Evolutionary conservation across 1,140 invertebrate species (phyloP).

Genomic region (Helicoverpa zea): DNA sequence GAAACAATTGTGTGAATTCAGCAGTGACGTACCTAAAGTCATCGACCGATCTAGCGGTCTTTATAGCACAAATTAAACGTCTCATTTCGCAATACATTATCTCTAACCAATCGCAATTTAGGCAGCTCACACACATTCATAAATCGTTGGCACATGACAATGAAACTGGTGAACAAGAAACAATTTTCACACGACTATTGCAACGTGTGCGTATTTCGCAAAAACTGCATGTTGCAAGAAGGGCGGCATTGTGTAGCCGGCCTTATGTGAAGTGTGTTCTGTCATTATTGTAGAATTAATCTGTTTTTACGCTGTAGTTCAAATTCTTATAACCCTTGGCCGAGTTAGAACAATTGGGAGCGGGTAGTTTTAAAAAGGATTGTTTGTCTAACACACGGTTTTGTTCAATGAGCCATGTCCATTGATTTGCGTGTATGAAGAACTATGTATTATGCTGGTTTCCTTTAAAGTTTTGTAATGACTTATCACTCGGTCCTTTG

Average conservation of each 20-base stretch:
- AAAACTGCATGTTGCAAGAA: constrained; percentile 62
- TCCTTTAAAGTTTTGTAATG: too few species aligned
- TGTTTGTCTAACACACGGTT: not conserved
- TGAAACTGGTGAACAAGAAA: constrained; percentile 69
- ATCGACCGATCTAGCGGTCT: constrained; percentile 42
- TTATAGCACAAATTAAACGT: constrained; percentile 43
- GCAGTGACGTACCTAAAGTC: constrained; percentile 12
- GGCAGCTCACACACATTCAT: constrained; percentile 53
- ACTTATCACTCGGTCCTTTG: too few species aligned
- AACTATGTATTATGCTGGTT: too few species aligned
- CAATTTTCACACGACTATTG: constrained; percentile 67
- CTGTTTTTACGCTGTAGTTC: constrained; percentile 39
- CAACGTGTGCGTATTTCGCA: constrained; percentile 59
- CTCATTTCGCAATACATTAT: constrained; percentile 51
- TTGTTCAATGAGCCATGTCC: not conserved
- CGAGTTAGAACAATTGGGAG: constrained; percentile 48
- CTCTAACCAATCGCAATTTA: constrained; percentile 59
- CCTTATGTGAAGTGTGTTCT: constrained; percentile 47
- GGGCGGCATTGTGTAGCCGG: constrained; percentile 43
- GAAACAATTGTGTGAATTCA: constrained; percentile 34
- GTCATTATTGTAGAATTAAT: constrained; percentile 35
- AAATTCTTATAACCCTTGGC: constrained; percentile 46
- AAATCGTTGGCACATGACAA: constrained; percentile 66
- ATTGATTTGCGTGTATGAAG: not conserved
- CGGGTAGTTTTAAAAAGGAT: constrained; percentile 15